Evolutionary conservation across 2,888 invertebrate genomes (phyloP), one percentile per base, ranked within the genome.

Genomic region (Agrilus mali): DNA sequence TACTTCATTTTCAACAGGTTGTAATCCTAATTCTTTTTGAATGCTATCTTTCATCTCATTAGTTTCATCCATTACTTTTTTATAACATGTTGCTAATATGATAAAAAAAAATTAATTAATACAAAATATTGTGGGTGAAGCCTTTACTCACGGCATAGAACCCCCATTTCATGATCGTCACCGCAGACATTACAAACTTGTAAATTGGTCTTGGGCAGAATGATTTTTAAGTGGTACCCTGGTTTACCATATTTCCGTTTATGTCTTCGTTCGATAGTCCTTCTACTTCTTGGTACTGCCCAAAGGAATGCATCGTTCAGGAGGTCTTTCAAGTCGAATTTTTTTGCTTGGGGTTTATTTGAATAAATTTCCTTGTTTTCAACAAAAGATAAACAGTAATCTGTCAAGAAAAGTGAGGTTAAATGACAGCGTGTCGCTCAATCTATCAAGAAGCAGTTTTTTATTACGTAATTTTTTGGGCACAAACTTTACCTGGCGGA

Each of bases 1-100:
- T 7, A 94, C 84, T 65, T 93, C 89, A 58, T 88, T 72, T 53
- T 92, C 88, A 38, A 88, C 73, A 0, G 89, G 85, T 42, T 76
- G 71, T 8, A 82, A 65, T 7, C 79, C 79, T 36, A 87, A 66
- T 53, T 85, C 74, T 35, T 77, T 69, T 56, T 79, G 71, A 51
- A 94, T 87, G 52, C 78, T 74, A 0, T 78, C 74, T 64, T 87
- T 81, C 71, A 95, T 87, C 45, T 71, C 70, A 60, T 80, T 70
- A 0, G 94, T 94, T 71, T 95, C 94, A 42, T 72, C 68, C 54
- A 80, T 80, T 1, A 93, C 80, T 68, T 76, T 85, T 40, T 78
- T 75, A 58, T 94, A 95, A 61, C 95, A 95, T 53, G 84, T 75
- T 34, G 79, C 93, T 93, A 63, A n/a, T 38, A 71, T 70, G 54